Conservation (phyloP, 2,888 invertebrate species). For the Crepidodera aurea region DNA sequence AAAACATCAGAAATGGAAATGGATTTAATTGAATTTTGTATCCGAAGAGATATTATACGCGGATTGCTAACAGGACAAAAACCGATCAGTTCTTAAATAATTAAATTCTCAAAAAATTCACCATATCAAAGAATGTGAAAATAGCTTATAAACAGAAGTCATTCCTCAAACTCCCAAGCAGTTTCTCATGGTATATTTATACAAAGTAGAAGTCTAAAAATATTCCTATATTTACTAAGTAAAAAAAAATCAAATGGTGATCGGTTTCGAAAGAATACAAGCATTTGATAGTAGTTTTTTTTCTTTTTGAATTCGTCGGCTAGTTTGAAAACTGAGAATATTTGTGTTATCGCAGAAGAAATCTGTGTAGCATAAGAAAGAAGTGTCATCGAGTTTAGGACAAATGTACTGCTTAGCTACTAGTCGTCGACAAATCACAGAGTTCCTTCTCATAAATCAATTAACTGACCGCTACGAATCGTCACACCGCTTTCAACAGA, state of each 20-base stretch:
- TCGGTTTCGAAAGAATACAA: constrained; percentile 41
- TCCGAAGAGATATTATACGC: too few species aligned
- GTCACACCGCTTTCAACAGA: constrained; percentile 24
- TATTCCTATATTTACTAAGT: constrained; percentile 31
- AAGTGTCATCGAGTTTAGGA: constrained; percentile 44
- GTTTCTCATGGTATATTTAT: constrained; percentile 3
- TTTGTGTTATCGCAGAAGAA: constrained; percentile 41
- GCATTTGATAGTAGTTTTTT: constrained; percentile 37
- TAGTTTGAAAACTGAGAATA: constrained; percentile 36
- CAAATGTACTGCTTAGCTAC: constrained; percentile 45
- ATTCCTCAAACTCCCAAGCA: neutral
- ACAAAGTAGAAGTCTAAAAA: constrained; percentile 6
- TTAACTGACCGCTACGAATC: constrained; percentile 45
- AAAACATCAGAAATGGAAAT: too few species aligned
- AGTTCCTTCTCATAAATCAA: constrained; percentile 60
- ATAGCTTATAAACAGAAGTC: neutral
- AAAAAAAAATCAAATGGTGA: constrained; percentile 33
- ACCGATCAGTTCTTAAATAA: too few species aligned
- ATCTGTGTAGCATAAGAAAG: constrained; percentile 44
- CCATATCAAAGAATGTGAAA: too few species aligned
- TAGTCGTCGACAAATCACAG: constrained; percentile 60
- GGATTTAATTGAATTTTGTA: too few species aligned
- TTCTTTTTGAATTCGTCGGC: constrained; percentile 28
- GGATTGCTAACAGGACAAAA: too few species aligned
- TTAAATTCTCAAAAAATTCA: too few species aligned